Conservation (phyloP, 2,797 vertebrate species). For the Antrozous pallidus region DNA sequence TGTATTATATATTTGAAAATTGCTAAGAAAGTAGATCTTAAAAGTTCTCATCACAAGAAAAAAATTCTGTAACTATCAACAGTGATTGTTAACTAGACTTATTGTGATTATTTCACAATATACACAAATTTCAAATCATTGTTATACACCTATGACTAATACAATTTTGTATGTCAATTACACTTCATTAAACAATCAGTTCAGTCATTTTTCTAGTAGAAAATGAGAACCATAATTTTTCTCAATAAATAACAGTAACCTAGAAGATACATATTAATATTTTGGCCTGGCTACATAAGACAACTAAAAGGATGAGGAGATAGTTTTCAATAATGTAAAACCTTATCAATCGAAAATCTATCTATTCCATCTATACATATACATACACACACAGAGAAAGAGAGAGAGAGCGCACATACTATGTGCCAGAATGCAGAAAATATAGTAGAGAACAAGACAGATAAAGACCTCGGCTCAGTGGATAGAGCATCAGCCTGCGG, state of each 20-base stretch:
- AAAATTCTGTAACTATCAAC: background rate
- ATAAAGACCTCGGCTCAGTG: background rate
- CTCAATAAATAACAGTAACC: background rate
- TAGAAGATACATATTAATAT: background rate
- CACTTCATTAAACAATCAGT: background rate
- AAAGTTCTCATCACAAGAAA: background rate
- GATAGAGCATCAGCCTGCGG: too few relatives aligned
- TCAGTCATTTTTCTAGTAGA: background rate
- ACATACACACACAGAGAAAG: background rate
- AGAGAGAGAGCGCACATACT: background rate
- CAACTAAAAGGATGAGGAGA: background rate
- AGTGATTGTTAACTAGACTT: background rate
- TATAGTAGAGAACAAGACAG: background rate
- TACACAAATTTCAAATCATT: background rate
- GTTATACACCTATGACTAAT: background rate
- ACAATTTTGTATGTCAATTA: background rate
- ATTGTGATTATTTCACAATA: background rate
- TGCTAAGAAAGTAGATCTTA: background rate
- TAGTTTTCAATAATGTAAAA: background rate
- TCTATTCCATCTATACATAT: background rate
- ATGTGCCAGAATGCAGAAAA: background rate
- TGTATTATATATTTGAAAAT: background rate
- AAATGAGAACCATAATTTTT: constrained; percentile 13
- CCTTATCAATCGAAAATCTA: background rate
- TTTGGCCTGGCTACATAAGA: background rate